phyloP scores from a whole-genome alignment of 92 coral and sea anemone genomes.

The Porites evermanni region DNA sequence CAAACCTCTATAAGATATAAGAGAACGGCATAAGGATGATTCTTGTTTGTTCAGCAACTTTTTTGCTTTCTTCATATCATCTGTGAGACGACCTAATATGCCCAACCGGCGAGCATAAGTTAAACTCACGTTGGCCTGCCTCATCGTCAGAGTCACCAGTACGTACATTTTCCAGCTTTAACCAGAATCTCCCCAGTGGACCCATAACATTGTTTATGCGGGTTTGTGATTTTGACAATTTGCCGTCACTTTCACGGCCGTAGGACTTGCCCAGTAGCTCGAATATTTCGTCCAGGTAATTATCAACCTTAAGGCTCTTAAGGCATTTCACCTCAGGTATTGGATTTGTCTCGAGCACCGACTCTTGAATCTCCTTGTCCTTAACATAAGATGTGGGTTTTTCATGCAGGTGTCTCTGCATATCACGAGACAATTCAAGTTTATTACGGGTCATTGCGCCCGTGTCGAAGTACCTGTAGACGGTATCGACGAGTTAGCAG shows the following conservation, averaged over 20 bases:
- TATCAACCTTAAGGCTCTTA: conserved; percentile 33
- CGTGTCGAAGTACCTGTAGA: conserved; percentile 25
- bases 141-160: conserved; percentile 15
- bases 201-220: conserved; percentile 54
- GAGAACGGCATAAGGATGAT: background rate
- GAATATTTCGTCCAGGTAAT: conserved; percentile 42
- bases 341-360: conserved; percentile 25
- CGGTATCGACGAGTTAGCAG: background rate
- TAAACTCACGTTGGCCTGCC: conserved; percentile 50
- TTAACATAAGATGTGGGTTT: background rate
- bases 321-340: conserved; percentile 23
- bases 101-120: conserved; percentile 35
- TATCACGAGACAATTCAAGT: conserved; percentile 1
- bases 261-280: conserved; percentile 34
- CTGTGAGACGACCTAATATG: conserved; percentile 43
- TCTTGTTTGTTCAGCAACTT: too few species aligned
- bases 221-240: conserved; percentile 25
- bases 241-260: conserved; percentile 32
- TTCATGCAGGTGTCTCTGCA: conserved; percentile 19
- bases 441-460: conserved; percentile 11
- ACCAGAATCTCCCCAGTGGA: conserved; percentile 48
- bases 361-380: background rate
- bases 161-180: conserved; percentile 37
- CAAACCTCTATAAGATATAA: conserved; percentile 61
- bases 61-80: conserved; percentile 44